Base-by-base conservation (phyloP, 2,888 invertebrate genomes). In the Acronicta leporina region DNA sequence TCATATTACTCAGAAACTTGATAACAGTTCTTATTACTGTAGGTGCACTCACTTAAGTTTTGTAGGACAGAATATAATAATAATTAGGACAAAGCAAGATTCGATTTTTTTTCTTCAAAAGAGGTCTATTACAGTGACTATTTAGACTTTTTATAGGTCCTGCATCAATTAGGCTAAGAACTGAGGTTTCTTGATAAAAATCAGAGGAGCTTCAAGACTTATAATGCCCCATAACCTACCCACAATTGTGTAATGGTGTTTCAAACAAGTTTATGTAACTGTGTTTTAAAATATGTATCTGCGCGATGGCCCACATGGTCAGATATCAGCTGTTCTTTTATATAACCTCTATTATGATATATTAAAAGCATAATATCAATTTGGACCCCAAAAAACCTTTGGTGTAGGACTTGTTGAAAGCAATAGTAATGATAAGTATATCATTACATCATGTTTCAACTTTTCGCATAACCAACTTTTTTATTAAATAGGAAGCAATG, bases 1-100 rank as follows among this genome's bases (percentile, higher is more conserved):
- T 68, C 66, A 54, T 14, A 52, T 69, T 69, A 56, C 73, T 56
- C 10, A 38, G 73, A 62, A 69, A 72, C 62, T 25, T 62, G 73
- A 69, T 69, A 72, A 20, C 41, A 20, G 8, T 70, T 59, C 43
- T 50, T 63, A 42, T 57, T 58, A 46, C 27, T 30, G 49, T 20
- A 3, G 20, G 20, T 11, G 63, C 38, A 15, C 5, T 38, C 27
- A 33, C 8, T 43, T 56, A 14, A 13, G 16, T 40, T 25, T 13
- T 15, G 35, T 9, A 33, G 25, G 43, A 43, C 10, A 20, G 16
- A 35, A 35, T n/a, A n/a, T n/a, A n/a, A n/a, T 35, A 13, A 11
- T 3, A 11, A 1, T 35, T 35, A 13, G 13, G 5, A 33, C 11
- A 33, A 33, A 33, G 33, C 33, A 10, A 30, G 20, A 30, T 30